phyloP scores from a whole-genome alignment of 2,888 invertebrate species.

The Synanthedon formicaeformis region DNA sequence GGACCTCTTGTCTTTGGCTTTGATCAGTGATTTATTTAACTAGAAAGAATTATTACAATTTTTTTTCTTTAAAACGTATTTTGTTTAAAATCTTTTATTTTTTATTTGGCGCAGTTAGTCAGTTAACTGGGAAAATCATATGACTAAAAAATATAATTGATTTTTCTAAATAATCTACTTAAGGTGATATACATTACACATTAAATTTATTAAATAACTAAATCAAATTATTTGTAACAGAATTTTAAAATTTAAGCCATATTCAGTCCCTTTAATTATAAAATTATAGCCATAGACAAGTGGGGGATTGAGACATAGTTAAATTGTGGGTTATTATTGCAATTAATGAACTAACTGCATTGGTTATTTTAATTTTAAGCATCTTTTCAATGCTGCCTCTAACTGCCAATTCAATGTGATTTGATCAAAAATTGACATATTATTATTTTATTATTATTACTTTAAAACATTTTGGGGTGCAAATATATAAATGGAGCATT shows the following conservation, averaged over 20 bases:
- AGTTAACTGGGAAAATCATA: too few species aligned
- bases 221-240: too few species aligned
- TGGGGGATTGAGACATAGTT: conserved; percentile 16
- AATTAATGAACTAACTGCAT: not conserved
- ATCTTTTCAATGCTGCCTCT: not conserved
- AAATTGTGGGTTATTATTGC: conserved; percentile 14
- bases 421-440: not conserved
- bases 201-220: too few species aligned
- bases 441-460: not conserved
- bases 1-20: conserved; percentile 31
- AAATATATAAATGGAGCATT: not conserved
- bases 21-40: conserved; percentile 32
- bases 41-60: not conserved
- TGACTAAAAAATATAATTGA: too few species aligned
- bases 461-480: not conserved
- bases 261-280: too few species aligned
- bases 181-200: too few species aligned
- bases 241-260: too few species aligned
- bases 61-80: too few species aligned
- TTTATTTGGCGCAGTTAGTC: too few species aligned
- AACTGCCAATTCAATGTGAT: not conserved
- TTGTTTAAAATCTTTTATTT: too few species aligned
- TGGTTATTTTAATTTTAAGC: not conserved
- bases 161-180: too few species aligned
- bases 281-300: conserved; percentile 22